Base-by-base conservation (phyloP, 2,888 invertebrate genomes). In the Chrysolina oricalcia region DNA sequence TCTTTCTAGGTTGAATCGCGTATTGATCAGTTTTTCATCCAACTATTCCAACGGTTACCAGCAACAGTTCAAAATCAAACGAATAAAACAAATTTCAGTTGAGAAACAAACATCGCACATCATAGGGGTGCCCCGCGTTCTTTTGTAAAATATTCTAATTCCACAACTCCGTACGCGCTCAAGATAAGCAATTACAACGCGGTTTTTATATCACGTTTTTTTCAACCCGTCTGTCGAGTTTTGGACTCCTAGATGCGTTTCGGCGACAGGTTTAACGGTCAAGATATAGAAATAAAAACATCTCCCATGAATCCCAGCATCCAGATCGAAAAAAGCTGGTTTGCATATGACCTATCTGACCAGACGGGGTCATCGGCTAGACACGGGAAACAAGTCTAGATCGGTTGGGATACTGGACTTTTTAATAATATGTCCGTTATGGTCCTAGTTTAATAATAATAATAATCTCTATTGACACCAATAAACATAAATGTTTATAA, bases 251-350 rank as follows among this genome's bases (percentile, higher is more conserved):
- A 35, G 40, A 13, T n/a, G 53, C 53, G 53, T 56, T 74, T 53
- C 56, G 73, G 48, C 63, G 62, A 73, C 68, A 63, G 46, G 62
- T 73, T 73, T 73, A 73, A 73, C 73, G 73, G 73, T 73, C 73
- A 68, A 63, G 63, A 68, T 41, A 40, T 21, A 13, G 23, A 10
- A 67, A 50, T 56, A 74, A 74, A 74, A 74, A 70, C 56, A 40
- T 77, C 75, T 78, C 68, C 43, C 23, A 53, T 59, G 65, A 21
- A 46, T 66, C 74, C 43, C 74, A 70, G 74, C 74, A 74, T 74
- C 70, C 64, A 35, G 59, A 66, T 35, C 46, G 46, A 70, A 74
- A 64, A 64, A 62, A 74, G 17, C 9, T 21, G 56, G 35, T 68
- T 68, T 68, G 53, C 48, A 65, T 71, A 40, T 70, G 70, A 71